Evolutionary conservation across 2,113 vertebrate species (phyloP).

Genomic region (Pongo abelii): DNA sequence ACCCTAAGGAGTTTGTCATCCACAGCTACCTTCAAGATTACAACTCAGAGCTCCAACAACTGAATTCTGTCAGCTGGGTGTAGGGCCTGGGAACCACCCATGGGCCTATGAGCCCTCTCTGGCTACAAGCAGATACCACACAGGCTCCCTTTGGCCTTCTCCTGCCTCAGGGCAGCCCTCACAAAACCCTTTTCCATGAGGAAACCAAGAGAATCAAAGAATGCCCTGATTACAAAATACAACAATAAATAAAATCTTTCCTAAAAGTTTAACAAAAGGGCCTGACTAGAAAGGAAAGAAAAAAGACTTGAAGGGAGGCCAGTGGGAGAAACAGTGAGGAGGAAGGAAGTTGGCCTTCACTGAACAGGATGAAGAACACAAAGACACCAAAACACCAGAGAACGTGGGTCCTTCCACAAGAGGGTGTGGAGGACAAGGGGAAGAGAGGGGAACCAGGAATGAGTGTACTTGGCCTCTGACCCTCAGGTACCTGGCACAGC

Average conservation of each 20-base stretch:
- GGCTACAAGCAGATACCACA: not conserved
- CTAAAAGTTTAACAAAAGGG: slow-evolving; percentile 61
- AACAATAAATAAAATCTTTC: slow-evolving; percentile 24
- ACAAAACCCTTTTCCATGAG: not conserved
- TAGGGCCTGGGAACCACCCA: not conserved
- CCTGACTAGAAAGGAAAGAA: slow-evolving; percentile 53
- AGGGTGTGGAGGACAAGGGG: not conserved
- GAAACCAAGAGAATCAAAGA: slow-evolving; percentile 53
- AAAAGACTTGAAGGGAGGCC: slow-evolving; percentile 47
- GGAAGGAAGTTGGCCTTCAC: slow-evolving; percentile 57
- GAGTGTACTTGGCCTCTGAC: not conserved
- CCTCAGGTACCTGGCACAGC: not conserved
- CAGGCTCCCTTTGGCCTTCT: not conserved
- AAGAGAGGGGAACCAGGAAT: slow-evolving; percentile 35
- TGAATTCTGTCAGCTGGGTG: too few species aligned
- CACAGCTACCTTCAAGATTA: not conserved
- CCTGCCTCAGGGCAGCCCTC: not conserved
- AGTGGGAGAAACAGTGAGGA: slow-evolving; percentile 32
- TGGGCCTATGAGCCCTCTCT: not conserved
- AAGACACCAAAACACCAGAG: slow-evolving; percentile 29
- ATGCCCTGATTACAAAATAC: slow-evolving; percentile 12
- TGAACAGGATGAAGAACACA: slow-evolving; percentile 50
- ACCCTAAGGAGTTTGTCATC: not conserved
- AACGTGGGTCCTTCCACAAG: not conserved
- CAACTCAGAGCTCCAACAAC: not conserved